Conservation (phyloP, 2,797 vertebrate species). For the Parauchenoglanis punctatus region DNA sequence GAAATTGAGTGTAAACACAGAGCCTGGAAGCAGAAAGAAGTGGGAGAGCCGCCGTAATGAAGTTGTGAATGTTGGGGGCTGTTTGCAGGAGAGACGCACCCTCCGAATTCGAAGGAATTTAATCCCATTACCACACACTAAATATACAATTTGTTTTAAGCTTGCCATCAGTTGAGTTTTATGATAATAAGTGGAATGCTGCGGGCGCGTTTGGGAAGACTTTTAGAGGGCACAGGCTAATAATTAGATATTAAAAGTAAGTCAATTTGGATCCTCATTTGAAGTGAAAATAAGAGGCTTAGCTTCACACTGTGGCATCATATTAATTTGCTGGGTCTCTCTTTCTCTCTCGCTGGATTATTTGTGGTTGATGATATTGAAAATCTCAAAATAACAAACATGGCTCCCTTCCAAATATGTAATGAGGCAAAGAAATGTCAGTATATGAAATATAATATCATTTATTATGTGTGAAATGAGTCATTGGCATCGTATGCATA, state of each 20-base stretch:
- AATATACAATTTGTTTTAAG: constrained; percentile 85
- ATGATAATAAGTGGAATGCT: constrained; percentile 77
- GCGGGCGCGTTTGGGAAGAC: constrained; percentile 74
- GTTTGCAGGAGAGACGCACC: constrained; percentile 67
- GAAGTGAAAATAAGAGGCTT: constrained; percentile 79
- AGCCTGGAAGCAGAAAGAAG: constrained; percentile 65
- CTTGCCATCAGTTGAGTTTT: constrained; percentile 77
- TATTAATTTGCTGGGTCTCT: constrained; percentile 73
- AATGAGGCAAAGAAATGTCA: constrained; percentile 10
- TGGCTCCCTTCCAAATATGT: constrained; percentile 40
- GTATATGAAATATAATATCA: constrained; percentile 27
- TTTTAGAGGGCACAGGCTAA: constrained; percentile 79
- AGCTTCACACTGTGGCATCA: constrained; percentile 71
- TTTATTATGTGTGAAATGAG: constrained; percentile 42
- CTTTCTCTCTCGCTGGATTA: constrained; percentile 64
- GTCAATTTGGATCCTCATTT: constrained; percentile 79
- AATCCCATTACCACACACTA: constrained; percentile 81
- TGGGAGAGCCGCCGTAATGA: constrained; percentile 75
- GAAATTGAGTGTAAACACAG: constrained; percentile 77
- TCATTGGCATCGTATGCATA: neutral
- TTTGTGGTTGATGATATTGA: constrained; percentile 38
- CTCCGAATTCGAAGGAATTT: constrained; percentile 74
- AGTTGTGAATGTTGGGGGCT: constrained; percentile 71
- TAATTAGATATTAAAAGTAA: constrained; percentile 81
- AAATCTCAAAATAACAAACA: constrained; percentile 53